phyloP scores from a whole-genome alignment of 2,113 vertebrate species.

The Eubucco bourcierii region DNA sequence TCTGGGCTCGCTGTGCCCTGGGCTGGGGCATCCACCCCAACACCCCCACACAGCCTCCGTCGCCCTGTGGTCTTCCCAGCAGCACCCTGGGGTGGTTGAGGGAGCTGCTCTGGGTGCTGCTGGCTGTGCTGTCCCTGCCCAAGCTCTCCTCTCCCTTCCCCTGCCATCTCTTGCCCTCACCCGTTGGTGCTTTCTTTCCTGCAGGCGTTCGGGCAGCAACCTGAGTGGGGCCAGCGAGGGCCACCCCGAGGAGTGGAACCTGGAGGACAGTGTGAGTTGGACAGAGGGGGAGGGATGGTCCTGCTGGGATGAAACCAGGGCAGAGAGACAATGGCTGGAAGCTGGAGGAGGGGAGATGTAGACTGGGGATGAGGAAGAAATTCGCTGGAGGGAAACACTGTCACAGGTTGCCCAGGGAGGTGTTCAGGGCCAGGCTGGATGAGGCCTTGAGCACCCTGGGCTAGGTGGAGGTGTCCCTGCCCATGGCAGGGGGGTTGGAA shows the following conservation, averaged over 20 bases:
- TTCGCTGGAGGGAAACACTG: no score
- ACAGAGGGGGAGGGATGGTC: accelerated
- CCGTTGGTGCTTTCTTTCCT: neutral
- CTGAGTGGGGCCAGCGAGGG: constrained; percentile 85
- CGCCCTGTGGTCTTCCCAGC: neutral
- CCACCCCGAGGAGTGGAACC: constrained; percentile 86
- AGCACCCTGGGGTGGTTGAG: neutral
- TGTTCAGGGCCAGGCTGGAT: no score
- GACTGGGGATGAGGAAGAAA: no score
- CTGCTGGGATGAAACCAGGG: accelerated
- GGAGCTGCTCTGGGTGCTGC: neutral
- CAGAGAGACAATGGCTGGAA: neutral
- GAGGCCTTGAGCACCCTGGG: no score
- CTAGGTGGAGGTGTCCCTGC: no score
- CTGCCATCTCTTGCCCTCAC: neutral
- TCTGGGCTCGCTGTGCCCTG: neutral
- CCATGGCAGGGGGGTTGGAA: no score
- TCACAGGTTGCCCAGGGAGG: no score
- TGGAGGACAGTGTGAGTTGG: constrained; percentile 84
- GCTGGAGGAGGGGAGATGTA: neutral
- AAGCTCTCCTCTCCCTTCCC: neutral
- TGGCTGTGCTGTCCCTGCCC: neutral
- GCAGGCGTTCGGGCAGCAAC: constrained; percentile 88
- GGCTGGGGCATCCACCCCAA: neutral
- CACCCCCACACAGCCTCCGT: accelerated